Evolutionary conservation across 2,113 vertebrate genomes (phyloP).

Genomic region (Planiliza haematocheilus): DNA sequence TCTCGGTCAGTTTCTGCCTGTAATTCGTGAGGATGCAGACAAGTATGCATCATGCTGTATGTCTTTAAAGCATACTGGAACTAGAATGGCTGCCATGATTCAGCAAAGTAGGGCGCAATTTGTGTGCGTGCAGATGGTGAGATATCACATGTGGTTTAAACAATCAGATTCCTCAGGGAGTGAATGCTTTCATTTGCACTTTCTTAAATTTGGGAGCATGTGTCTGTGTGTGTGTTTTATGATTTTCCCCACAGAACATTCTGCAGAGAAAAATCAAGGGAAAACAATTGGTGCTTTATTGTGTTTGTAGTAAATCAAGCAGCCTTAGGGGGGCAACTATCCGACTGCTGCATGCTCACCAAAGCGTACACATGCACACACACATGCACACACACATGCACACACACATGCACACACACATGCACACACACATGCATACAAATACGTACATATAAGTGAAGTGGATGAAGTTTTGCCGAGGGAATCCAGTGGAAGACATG

Average conservation of each 20-base stretch:
- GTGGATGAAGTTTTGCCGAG: conserved; percentile 57
- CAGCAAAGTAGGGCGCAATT: background rate
- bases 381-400: conserved; percentile 33
- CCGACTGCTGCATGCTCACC: no score
- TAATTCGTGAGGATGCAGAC: no score
- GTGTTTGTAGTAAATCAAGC: conserved; percentile 35
- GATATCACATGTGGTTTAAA: no score
- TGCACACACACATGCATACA: no score
- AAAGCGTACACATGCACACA: background rate
- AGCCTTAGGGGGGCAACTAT: conserved; percentile 15
- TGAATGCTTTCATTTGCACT: background rate
- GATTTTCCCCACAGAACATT: conserved; percentile 1
- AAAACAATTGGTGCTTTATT: conserved; percentile 18
- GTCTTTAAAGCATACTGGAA: background rate
- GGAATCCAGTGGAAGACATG: conserved; percentile 52
- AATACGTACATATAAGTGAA: no score
- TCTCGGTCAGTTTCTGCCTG: no score
- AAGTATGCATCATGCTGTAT: background rate
- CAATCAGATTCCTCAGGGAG: conserved; percentile 1
- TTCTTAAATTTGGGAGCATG: background rate
- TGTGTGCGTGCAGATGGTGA: no score
- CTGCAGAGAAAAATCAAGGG: conserved; percentile 3
- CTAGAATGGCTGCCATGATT: conserved; percentile 1
- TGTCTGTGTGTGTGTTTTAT: conserved; percentile 7
- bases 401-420: conserved; percentile 43